Base-by-base conservation (phyloP, 92 coral and sea anemone species). In the Paramuricea clavata region DNA sequence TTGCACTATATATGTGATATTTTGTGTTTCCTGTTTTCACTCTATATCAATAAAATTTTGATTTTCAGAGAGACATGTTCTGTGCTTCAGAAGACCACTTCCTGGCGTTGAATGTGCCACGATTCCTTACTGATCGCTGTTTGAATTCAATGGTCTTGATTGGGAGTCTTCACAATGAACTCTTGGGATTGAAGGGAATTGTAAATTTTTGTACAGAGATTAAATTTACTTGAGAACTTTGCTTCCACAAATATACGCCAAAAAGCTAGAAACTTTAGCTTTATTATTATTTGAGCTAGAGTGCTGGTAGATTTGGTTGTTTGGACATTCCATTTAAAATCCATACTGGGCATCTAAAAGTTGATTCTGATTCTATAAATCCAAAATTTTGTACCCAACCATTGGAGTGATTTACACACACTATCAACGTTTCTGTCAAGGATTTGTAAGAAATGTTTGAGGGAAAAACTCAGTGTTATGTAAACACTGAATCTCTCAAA, bases 1-100 rank as follows among this genome's bases (percentile, higher is more conserved):
- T 10, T 6, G 16, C 19, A 2, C 62, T 54, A 21, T 2, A 19
- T 21, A 19, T 54, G 23, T 54, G 26, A 21, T 21, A 54, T 19
- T 54, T 5, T 54, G 27, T 54, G 26, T 54, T 47, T 19, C 25
- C 7, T 19, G 17, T 61, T 30, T 67, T 67, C 1, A 67, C 73
- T 8, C 2, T 31, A 3, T 30, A 4, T 21, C 1, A 12, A 61
- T 61, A 2, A 67, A 39, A 35, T 79, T 16, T 44, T 52, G 30
- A 41, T 13, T 85, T 92, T 69, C 84, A 94, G 98, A 94, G 75
- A 93, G 91, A 49, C 98, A 94, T 69, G 83, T 94, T 25, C 85
- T 94, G 27, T 73, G 93, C 77, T 94, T 94, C 94, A 94, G 83
- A 83, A 92, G 95, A 69, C 94, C 91, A 41, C 87, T 86, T 1